Evolutionary conservation across 1,140 invertebrate genomes (phyloP), one percentile per base, ranked within the genome.

Genomic region (Frieseomelitta varia): DNA sequence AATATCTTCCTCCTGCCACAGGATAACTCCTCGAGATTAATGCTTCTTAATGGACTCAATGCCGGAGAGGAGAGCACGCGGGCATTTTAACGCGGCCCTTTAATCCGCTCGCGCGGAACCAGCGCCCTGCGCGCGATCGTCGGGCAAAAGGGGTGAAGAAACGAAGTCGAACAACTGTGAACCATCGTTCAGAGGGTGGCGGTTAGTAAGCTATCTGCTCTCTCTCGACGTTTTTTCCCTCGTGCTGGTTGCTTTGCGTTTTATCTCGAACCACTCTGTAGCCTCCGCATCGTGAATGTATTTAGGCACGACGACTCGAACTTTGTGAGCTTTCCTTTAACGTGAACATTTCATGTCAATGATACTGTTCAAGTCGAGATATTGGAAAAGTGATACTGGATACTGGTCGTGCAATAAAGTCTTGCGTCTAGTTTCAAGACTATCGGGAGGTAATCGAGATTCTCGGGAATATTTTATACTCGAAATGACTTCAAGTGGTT

Each of bases 11-110:
- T 84, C 77, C 79, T 84, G 19, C 68, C 87, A 58, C 84, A 90
- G 87, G 78, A 90, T 78, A 79, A 86, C 87, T 90, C 61, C 77
- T 90, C 68, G 81, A 85, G 85, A 90, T 90, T 88, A 90, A 90
- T 90, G 89, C 68, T 83, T 55, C 69, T 88, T 90, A 90, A 90
- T 90, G 81, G 85, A 85, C 79, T 86, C 69, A 88, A 90, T 81
- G 84, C 78, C n/a, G 34, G 34, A 79, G 34, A 55, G 39, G 39
- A 74, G 63, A 63, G 56, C 67, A 53, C 83, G 79, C 78, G 83
- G 83, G 58, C 71, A 81, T 81, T 85, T 85, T 81, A 85, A 75
- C 83, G 69, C 71, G 61, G 71, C 67, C 61, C 83, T 72, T 80
- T 81, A 79, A 85, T 78, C 74, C 74, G 81, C 53, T 78, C 81